Evolutionary conservation across 2,797 vertebrate genomes (phyloP).

Genomic region (Lophius americanus): DNA sequence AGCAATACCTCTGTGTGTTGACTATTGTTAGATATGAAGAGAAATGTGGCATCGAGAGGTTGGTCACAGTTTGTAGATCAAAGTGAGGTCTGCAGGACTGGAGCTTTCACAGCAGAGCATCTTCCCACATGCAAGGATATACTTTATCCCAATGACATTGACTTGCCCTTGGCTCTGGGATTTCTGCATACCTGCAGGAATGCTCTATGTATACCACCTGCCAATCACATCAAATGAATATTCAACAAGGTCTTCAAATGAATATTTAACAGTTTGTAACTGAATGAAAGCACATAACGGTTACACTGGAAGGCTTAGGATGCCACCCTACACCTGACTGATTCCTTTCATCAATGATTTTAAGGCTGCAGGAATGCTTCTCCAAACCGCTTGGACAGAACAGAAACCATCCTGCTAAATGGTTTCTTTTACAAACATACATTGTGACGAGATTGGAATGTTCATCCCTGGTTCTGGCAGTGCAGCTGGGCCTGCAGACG

Average conservation of each 20-base stretch:
- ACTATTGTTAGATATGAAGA: constrained; percentile 6
- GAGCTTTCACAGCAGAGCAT: not conserved
- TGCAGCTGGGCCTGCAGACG: too few species aligned
- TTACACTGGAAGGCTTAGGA: constrained; percentile 26
- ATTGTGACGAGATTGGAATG: not conserved
- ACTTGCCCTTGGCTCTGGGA: constrained; percentile 4
- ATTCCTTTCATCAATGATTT: constrained; percentile 73
- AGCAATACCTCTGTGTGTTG: constrained; percentile 41
- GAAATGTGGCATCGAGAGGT: constrained; percentile 34
- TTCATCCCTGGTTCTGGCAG: too few species aligned
- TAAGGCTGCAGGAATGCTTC: constrained; percentile 45
- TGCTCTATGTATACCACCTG: not conserved
- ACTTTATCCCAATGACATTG: constrained; percentile 40
- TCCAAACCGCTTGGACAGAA: constrained; percentile 12
- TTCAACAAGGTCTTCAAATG: not conserved
- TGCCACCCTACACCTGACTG: constrained; percentile 63
- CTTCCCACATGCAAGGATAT: constrained; percentile 2
- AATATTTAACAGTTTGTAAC: not conserved
- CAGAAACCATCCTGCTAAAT: not conserved
- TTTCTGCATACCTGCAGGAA: constrained; percentile 5
- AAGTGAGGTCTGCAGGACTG: not conserved
- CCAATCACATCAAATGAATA: constrained; percentile 4
- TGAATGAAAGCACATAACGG: constrained; percentile 8
- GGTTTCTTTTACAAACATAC: not conserved
- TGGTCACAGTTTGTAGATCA: constrained; percentile 47